Evolutionary conservation across 2,113 vertebrate species (phyloP).

Genomic region (Sylvietta virens): DNA sequence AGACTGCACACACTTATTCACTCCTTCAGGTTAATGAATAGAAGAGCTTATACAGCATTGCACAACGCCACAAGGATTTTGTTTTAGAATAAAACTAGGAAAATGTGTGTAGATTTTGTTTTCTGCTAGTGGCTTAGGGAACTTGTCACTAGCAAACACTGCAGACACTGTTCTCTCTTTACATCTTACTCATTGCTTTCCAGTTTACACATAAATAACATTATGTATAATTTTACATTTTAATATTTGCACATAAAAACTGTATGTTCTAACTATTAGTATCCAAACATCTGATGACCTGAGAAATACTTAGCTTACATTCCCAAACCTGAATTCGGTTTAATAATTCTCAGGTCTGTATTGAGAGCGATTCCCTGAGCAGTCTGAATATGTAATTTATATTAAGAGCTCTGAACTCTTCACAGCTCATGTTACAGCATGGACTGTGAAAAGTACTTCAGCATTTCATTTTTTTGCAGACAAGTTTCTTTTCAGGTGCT

Average conservation of each 20-base stretch:
- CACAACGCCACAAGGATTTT: background rate
- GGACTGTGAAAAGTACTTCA: background rate
- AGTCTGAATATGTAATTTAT: background rate
- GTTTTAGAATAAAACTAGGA: background rate
- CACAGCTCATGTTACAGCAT: background rate
- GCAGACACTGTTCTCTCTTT: background rate
- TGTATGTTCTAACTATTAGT: background rate
- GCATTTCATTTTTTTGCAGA: background rate
- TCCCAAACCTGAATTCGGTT: background rate
- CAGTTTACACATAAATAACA: too few relatives aligned
- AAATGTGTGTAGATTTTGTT: background rate
- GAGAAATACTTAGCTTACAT: background rate
- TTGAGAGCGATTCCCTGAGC: background rate
- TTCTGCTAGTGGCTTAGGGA: background rate
- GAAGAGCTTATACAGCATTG: background rate
- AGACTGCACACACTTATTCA: background rate
- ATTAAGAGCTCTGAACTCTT: background rate
- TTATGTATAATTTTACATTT: too few relatives aligned
- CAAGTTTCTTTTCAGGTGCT: background rate
- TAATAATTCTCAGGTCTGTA: background rate
- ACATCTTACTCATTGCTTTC: background rate
- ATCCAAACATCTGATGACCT: background rate
- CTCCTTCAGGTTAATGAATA: background rate
- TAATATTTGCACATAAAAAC: background rate
- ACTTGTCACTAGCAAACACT: background rate